Evolutionary conservation across 2,797 vertebrate genomes (phyloP).

Genomic region (Fistularia tabacaria): DNA sequence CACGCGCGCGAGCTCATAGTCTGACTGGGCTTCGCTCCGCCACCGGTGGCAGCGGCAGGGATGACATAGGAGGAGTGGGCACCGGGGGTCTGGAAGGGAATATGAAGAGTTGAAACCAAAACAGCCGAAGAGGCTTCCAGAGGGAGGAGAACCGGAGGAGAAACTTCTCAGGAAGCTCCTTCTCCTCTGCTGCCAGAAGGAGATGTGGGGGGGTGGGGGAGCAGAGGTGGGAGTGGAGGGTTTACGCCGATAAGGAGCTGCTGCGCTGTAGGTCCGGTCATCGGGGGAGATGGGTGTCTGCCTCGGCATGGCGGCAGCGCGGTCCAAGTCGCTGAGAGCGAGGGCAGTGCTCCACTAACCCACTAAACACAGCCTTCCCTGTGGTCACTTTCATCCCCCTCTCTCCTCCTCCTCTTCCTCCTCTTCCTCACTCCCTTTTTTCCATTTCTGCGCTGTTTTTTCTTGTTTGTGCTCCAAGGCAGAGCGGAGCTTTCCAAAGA

Average conservation of each 20-base stretch:
- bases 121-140: background rate
- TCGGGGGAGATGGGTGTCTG: conserved; percentile 30
- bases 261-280: conserved; percentile 19
- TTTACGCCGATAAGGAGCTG: background rate
- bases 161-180: too few species aligned
- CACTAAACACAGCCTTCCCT: conserved; percentile 67
- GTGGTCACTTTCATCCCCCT: conserved; percentile 63
- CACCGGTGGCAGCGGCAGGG: conserved; percentile 19
- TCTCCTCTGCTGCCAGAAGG: too few species aligned
- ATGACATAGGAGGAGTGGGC: conserved; percentile 31
- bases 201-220: too few species aligned
- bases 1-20: conserved; percentile 37
- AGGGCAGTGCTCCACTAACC: conserved; percentile 61
- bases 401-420: conserved; percentile 34
- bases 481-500: conserved; percentile 1
- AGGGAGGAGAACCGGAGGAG: too few species aligned
- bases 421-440: conserved; percentile 24
- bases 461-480: conserved; percentile 8
- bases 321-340: conserved; percentile 43
- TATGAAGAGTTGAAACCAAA: conserved; percentile 19
- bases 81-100: conserved; percentile 10
- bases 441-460: conserved; percentile 4
- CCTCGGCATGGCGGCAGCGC: conserved; percentile 24
- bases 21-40: conserved; percentile 24
- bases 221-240: too few species aligned